Percentiles rank a stretch among this genome's conserved stretches.
These are phyloP conservation scores for Pyrgilauda ruficollis DNA, from an alignment of 2,113 vertebrate species.

Conservation along the genomic window DNA sequence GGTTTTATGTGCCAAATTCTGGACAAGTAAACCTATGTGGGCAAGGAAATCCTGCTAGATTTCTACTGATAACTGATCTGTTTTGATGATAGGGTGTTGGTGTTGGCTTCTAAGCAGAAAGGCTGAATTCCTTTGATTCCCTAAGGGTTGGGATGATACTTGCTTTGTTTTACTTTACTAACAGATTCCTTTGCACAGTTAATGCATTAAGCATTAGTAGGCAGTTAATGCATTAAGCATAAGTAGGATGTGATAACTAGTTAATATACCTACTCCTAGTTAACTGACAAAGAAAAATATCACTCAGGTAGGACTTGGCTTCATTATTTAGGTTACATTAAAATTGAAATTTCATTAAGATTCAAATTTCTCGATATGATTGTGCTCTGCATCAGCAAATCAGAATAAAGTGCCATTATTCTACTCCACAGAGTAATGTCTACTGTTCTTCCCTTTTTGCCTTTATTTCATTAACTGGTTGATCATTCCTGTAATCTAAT, in stretches of 20 bases:
- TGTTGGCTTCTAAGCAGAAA: background rate
- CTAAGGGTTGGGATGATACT: background rate
- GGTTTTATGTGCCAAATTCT: background rate
- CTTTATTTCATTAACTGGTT: background rate
- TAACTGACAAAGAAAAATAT: background rate
- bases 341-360: background rate
- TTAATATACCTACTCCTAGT: background rate
- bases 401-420: background rate
- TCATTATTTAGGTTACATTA: background rate
- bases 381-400: background rate
- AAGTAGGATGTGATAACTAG: background rate
- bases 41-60: background rate
- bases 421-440: background rate
- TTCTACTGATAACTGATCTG: background rate
- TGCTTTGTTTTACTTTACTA: background rate
- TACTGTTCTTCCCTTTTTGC: background rate
- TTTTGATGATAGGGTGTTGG: background rate
- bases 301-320: background rate
- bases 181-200: background rate
- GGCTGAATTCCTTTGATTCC: background rate
- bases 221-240: background rate
- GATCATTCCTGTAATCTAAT: background rate
- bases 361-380: background rate
- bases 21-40: background rate
- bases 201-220: background rate